These are phyloP conservation scores for Rhagoletis pomonella DNA, from an alignment of 1,140 invertebrate species.

Conservation along the genomic window DNA sequence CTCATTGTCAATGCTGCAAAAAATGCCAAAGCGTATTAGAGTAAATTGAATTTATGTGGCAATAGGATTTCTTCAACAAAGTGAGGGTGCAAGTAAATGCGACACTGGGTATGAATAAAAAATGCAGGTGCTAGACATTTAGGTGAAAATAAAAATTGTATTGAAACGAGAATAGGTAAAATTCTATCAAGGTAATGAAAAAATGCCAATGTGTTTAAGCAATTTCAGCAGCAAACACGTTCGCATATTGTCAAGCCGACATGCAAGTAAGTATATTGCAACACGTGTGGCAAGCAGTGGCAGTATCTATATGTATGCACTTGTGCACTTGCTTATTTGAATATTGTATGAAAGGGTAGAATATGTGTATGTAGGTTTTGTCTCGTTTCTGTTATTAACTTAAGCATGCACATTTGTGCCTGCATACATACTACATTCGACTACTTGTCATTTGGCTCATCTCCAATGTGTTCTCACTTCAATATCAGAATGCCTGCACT, in stretches of 20 bases:
- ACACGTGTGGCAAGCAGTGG: neutral
- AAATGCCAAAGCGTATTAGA: slow-evolving; percentile 49
- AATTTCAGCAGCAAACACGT: neutral
- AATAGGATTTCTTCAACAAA: slow-evolving; percentile 6
- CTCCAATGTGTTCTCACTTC: neutral
- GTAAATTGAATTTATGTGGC: slow-evolving; percentile 50
- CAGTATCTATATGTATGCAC: neutral
- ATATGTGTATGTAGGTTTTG: neutral
- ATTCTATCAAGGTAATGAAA: slow-evolving; percentile 21
- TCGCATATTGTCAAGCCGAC: neutral
- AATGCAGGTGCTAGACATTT: neutral
- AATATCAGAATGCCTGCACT: neutral
- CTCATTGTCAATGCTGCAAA: slow-evolving; percentile 17
- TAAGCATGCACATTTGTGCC: neutral
- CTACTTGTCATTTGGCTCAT: slow-evolving; percentile 3
- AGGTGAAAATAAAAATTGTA: slow-evolving; percentile 8
- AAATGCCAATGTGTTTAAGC: slow-evolving; percentile 17
- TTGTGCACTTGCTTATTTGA: neutral
- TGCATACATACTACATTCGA: neutral
- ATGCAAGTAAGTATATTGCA: neutral
- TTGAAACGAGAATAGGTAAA: slow-evolving; percentile 15
- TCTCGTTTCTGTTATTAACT: too few relatives aligned
- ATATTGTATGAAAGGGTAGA: neutral
- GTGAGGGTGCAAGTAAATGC: neutral
- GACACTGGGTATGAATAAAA: neutral